Evolutionary conservation across 1,140 invertebrate species (phyloP), one percentile per base, ranked within the genome.

Genomic region (Brachionus asplanchnoidis): DNA sequence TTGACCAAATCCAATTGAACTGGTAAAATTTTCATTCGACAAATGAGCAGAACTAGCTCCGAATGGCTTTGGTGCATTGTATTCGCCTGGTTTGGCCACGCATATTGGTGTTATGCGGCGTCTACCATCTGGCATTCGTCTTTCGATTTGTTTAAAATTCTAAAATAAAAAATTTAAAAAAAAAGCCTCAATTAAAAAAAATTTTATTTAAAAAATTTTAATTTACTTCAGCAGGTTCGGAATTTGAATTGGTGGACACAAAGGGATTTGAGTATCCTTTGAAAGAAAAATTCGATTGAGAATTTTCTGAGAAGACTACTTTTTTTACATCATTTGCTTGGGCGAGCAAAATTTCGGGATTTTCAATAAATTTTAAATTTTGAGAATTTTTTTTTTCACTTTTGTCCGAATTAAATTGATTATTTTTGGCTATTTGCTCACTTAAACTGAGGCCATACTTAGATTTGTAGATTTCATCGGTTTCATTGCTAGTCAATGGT

Each of bases 21-120:
- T 68, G 28, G 46, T 84, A 46, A 82, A 73, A 20, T 75, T 80
- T 6, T 78, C 23, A 28, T 85, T 32, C 7, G 53, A 40, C 23
- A 42, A 1, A 20, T n/a, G 36, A 5, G 79, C 5, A 44, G 9
- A 0, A 86, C 86, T 82, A 86, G 89, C 88, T 87, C 87, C 44
- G 89, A 84, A 75, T 60, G 84, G 46, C 42, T 77, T 75, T n/a
- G 84, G 84, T 11, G 42, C 17, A 73, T 75, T 44, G 46, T 73
- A 85, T 23, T 85, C 85, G 17, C 79, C 85, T 32, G 79, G 85
- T 40, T 44, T 66, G 5, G 89, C 87, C 86, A 99, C 93, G 88
- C 95, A 97, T 90, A 98, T 95, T 12, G 97, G 97, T 3, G 96
- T 98, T 68, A 99, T 99, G 85, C 97, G 91, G 68, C 96, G 90